These are phyloP conservation scores for Sinocyclocheilus anshuiensis DNA, from an alignment of 2,113 vertebrate species.

Conservation along the genomic window DNA sequence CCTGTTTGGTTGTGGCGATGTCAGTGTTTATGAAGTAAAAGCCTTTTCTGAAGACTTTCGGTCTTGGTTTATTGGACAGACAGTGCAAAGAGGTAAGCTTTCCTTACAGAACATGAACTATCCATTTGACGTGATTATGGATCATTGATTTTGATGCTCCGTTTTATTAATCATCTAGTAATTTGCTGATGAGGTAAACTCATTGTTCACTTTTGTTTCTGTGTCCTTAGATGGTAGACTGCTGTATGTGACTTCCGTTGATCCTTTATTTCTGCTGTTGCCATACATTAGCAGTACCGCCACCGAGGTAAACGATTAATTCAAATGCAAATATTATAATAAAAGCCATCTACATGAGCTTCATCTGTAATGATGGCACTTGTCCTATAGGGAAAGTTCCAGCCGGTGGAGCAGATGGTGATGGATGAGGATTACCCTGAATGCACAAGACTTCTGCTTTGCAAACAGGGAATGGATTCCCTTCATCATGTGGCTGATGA, in stretches of 20 bases:
- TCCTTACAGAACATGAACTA: not conserved
- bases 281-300: conserved; percentile 85
- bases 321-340: not conserved
- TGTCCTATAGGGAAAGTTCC: conserved; percentile 85
- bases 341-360: not conserved
- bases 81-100: conserved; percentile 88
- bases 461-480: conserved; percentile 73
- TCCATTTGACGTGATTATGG: not conserved
- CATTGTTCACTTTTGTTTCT: not conserved
- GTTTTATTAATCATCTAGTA: not conserved
- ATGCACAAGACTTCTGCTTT: conserved; percentile 82
- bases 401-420: conserved; percentile 87
- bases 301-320: conserved; percentile 79
- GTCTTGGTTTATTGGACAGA: conserved; percentile 94
- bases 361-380: not conserved
- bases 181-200: not conserved
- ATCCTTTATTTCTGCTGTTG: conserved; percentile 90
- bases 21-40: conserved; percentile 90
- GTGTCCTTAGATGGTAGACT: conserved; percentile 85
- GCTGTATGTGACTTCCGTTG: conserved; percentile 88
- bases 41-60: conserved; percentile 87
- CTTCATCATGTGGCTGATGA: conserved; percentile 85
- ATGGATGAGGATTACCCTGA: conserved; percentile 86
- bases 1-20: conserved; percentile 79
- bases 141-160: too few species aligned